Base-by-base conservation (phyloP, 1,140 invertebrate genomes). In the Pectinophora gossypiella region DNA sequence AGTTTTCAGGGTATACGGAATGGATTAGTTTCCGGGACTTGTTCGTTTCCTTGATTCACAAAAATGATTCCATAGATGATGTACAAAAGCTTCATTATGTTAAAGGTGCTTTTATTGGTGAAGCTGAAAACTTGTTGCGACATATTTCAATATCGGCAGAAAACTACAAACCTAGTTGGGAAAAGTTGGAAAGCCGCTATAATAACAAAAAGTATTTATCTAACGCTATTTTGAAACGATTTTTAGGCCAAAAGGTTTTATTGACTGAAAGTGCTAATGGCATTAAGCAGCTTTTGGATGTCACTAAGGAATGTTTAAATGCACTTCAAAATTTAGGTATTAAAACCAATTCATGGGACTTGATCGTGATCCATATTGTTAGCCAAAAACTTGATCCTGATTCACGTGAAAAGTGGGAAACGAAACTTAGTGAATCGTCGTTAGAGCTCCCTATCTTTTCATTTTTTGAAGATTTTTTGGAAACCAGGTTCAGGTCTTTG, bases 401-500 rank as follows among this genome's bases (percentile, higher is more conserved):
- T 7, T 47, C 45, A 3, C 20, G 45, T n/a, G 61, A 54, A 32
- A 52, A 46, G 46, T 67, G 64, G 60, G 57, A 63, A 44, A 19
- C 21, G 18, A 47, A 47, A 16, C 2, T 32, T n/a, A 47, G 19
- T 47, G 45, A 47, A 23, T 10, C 45, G 16, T 42, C 6, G 35
- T 45, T 56, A 35, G 44, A 54, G 18, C 56, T 67, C 27, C 64
- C 60, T 45, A 58, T 55, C 3, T 54, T 56, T 51, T 16, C 50
- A 19, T 36, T 57, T 20, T 59, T 67, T 48, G 54, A 64, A 15
- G 57, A 67, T 7, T 67, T 67, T 49, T 46, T 67, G 16, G 46
- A 57, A 36, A 32, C 35, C 20, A 44, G 55, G 12, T 62, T 59
- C 40, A 53, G 63, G 16, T 58, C 56, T 13, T 44, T 62, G 12